These are phyloP conservation scores for Otolemur garnettii DNA, from an alignment of 2,113 vertebrate genomes.

Conservation along the genomic window DNA sequence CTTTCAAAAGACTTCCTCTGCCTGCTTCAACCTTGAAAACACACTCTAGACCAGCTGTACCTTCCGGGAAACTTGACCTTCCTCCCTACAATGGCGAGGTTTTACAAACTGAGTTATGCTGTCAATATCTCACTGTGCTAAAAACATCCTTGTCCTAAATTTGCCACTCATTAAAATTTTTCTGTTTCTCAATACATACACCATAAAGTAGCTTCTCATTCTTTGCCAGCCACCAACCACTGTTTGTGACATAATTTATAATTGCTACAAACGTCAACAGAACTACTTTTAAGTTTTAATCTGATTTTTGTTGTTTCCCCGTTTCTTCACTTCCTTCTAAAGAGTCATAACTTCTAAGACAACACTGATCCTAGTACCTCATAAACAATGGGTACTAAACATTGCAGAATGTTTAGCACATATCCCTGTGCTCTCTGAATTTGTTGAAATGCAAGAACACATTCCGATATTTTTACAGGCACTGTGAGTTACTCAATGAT, in stretches of 20 bases:
- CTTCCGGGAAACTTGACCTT: background rate
- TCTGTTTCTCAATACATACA: background rate
- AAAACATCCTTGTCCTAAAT: background rate
- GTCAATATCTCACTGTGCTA: background rate
- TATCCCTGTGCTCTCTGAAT: background rate
- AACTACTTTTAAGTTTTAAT: background rate
- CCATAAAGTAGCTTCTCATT: background rate
- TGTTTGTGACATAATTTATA: background rate
- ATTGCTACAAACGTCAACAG: background rate
- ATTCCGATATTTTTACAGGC: background rate
- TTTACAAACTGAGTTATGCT: background rate
- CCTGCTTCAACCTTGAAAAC: background rate
- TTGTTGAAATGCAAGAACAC: background rate
- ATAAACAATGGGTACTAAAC: background rate
- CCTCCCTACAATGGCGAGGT: background rate
- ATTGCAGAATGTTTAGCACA: background rate
- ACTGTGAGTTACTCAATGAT: background rate
- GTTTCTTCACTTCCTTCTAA: background rate
- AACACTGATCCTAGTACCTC: background rate
- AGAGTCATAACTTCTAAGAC: background rate
- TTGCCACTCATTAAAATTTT: background rate
- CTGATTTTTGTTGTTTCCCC: background rate
- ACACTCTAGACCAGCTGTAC: background rate
- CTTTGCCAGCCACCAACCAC: rapidly evolving
- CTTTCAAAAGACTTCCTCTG: background rate